Percentiles rank a stretch among this genome's conserved stretches.
Evolutionary conservation across 2,113 vertebrate genomes (phyloP).

Genomic region (Corynorhinus townsendii): DNA sequence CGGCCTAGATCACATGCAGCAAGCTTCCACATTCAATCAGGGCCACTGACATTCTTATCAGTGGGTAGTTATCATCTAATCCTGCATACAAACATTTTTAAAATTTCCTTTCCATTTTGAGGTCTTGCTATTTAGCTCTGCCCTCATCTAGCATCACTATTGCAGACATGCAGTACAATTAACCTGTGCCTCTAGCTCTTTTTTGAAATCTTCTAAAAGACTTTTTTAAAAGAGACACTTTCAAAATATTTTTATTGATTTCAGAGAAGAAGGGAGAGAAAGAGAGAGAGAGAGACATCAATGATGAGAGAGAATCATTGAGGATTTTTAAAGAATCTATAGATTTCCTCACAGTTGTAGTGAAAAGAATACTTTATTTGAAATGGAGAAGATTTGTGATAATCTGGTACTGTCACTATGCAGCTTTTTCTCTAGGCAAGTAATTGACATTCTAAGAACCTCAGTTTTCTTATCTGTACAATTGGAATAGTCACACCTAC

Average conservation of each 20-base stretch:
- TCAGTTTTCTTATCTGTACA: neutral
- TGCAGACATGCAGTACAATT: neutral
- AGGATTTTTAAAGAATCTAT: slow-evolving; percentile 21
- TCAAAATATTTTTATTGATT: too few relatives aligned
- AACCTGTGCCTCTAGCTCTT: slow-evolving; percentile 5
- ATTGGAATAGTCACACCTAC: neutral
- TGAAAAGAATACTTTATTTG: neutral
- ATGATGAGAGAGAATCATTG: too few relatives aligned
- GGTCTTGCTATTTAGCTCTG: neutral
- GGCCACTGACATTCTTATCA: neutral
- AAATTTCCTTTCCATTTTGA: neutral
- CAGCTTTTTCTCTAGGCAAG: neutral
- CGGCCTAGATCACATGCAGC: neutral
- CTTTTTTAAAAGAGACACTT: too few relatives aligned
- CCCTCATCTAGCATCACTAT: neutral
- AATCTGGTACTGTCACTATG: neutral
- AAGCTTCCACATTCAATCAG: neutral
- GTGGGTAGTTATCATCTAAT: neutral
- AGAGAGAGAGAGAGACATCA: too few relatives aligned
- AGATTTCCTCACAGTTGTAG: neutral
- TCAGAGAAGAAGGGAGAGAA: too few relatives aligned
- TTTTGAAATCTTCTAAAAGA: neutral
- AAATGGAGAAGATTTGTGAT: neutral
- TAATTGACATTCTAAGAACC: neutral
- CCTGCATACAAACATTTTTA: neutral